phyloP scores from a whole-genome alignment of 2,797 vertebrate genomes.

The Cygnus olor region DNA sequence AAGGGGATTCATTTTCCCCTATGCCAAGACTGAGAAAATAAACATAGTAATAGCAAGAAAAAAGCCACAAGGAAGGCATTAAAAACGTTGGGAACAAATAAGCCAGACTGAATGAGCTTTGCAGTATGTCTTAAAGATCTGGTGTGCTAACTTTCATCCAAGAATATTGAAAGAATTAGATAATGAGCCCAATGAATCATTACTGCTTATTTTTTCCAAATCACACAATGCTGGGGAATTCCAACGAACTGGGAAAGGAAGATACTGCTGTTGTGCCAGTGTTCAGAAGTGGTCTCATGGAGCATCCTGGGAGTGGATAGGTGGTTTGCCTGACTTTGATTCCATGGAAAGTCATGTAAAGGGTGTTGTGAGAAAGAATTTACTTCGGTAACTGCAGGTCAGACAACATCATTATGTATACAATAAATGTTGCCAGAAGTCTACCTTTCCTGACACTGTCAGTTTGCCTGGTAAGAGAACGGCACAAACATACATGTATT shows the following conservation, averaged over 20 bases:
- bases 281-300: background rate
- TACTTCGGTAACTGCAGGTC: background rate
- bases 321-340: background rate
- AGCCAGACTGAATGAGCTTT: background rate
- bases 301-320: background rate
- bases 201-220: conserved; percentile 13
- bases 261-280: background rate
- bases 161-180: background rate
- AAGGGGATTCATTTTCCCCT: background rate
- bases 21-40: background rate
- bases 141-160: background rate
- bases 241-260: background rate
- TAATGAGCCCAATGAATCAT: background rate
- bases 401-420: background rate
- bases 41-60: background rate
- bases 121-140: background rate
- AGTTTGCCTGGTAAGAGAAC: background rate
- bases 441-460: background rate
- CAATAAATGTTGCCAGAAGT: background rate
- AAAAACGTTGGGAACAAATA: background rate
- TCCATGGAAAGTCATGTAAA: background rate
- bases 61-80: background rate
- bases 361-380: background rate
- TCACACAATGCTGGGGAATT: background rate
- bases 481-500: background rate